A percentile compares a stretch with the other conserved stretches of the same genome.
Evolutionary conservation across 2,888 invertebrate species (phyloP).

Genomic region (Galerucella pusilla): DNA sequence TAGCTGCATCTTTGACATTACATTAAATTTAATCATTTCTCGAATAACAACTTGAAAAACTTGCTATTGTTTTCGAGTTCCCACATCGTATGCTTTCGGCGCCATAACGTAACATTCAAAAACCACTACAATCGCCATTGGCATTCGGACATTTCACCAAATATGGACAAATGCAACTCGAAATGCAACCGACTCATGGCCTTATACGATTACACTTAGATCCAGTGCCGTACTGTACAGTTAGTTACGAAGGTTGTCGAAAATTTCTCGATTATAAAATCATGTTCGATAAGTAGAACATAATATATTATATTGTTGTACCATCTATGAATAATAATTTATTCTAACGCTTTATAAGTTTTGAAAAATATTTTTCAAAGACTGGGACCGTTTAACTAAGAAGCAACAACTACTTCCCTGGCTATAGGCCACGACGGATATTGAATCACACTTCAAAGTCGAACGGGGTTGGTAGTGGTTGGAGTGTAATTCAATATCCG

Average conservation of each 20-base stretch:
- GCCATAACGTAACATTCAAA: constrained; percentile 11
- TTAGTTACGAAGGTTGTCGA: neutral
- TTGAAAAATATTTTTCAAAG: no score
- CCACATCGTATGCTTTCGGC: neutral
- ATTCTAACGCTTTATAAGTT: no score
- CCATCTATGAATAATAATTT: no score
- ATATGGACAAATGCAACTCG: constrained; percentile 22
- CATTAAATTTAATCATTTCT: neutral
- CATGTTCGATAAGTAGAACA: no score
- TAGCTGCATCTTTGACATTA: neutral
- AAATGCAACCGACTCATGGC: constrained; percentile 18
- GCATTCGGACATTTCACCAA: constrained; percentile 20
- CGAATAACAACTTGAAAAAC: neutral
- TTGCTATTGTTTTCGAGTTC: constrained; percentile 6
- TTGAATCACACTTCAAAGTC: no score
- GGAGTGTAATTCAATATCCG: no score
- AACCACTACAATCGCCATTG: constrained; percentile 17
- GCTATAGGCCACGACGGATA: no score
- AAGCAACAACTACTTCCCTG: no score
- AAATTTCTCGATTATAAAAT: neutral
- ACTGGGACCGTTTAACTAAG: no score
- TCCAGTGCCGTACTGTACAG: neutral
- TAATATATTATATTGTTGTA: no score
- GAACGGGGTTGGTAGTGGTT: no score
- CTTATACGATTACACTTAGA: constrained; percentile 16